Base-by-base conservation (phyloP, 2,888 invertebrate species). In the Blera fallax region DNA sequence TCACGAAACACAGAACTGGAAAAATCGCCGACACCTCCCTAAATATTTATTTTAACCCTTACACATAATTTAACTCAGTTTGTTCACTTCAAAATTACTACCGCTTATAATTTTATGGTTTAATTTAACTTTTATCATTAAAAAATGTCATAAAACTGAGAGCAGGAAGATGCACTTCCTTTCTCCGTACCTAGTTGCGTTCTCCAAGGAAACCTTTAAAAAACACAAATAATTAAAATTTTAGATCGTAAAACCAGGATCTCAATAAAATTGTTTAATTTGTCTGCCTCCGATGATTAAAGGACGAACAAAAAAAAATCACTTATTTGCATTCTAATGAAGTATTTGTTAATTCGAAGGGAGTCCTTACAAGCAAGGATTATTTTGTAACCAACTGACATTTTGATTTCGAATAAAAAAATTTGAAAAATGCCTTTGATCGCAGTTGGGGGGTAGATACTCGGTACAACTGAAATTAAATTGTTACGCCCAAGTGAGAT, bases 61-160 rank as follows among this genome's bases (percentile, higher is more conserved):
- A 85, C 85, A 85, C 85, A 85, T 85, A 85, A 85, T 85, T 85
- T 81, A 85, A 76, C 81, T 78, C 54, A 70, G 69, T 70, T 70
- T 56, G 67, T 52, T 50, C 67, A 40, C 52, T 82, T 80, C 54
- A 77, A 85, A 81, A 81, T 85, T 85, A 85, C 85, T 85, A 77
- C 85, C 85, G 85, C 85, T 85, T 81, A 85, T 85, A 85, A 85
- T 77, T 85, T 85, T 85, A 85, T 85, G 72, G 81, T 85, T 85
- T 81, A 81, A 85, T 85, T 85, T 81, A 85, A 85, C 76, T 85
- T 85, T 85, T 64, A 72, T 85, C 85, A 67, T 85, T 85, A 85
- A 85, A 85, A 85, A 77, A 54, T 72, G 50, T 67, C 85, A 72
- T 85, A 85, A 85, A 84, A 11, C 43, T 1, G 16, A 16, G 32